phyloP scores from a whole-genome alignment of 2,797 vertebrate genomes.

The Meriones psammophilus region DNA sequence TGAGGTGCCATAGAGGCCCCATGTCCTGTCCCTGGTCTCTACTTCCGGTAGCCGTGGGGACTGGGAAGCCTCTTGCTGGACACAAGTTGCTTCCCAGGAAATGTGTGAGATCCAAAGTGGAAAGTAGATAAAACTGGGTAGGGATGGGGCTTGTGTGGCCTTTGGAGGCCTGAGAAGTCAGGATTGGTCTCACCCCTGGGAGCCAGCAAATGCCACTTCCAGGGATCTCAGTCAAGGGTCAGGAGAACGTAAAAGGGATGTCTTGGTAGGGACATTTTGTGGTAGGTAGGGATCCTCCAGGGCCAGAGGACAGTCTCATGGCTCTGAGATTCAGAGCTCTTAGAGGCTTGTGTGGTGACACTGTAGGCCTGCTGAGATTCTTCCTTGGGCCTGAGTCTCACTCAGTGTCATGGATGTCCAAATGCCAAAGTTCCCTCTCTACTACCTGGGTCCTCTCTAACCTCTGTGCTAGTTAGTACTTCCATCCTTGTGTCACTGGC shows the following conservation, averaged over 20 bases:
- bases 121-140: not conserved
- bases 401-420: not conserved
- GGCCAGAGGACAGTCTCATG: not conserved
- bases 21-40: no score
- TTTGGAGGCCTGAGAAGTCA: no score
- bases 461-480: not conserved
- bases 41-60: not conserved
- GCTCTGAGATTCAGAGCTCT: not conserved
- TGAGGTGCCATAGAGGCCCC: not conserved
- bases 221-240: not conserved
- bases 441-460: not conserved
- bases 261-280: no score
- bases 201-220: not conserved
- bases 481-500: not conserved
- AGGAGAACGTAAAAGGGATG: fast-evolving
- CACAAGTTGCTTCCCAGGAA: not conserved
- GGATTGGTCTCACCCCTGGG: no score
- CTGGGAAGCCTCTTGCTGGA: not conserved
- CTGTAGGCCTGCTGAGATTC: not conserved
- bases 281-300: no score
- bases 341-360: not conserved
- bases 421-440: not conserved
- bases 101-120: not conserved
- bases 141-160: not conserved
- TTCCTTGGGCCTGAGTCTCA: not conserved